A percentile compares a stretch with the other conserved stretches of the same genome.
Evolutionary conservation across 2,888 invertebrate species (phyloP).

Genomic region (Bhutanitis thaidina): DNA sequence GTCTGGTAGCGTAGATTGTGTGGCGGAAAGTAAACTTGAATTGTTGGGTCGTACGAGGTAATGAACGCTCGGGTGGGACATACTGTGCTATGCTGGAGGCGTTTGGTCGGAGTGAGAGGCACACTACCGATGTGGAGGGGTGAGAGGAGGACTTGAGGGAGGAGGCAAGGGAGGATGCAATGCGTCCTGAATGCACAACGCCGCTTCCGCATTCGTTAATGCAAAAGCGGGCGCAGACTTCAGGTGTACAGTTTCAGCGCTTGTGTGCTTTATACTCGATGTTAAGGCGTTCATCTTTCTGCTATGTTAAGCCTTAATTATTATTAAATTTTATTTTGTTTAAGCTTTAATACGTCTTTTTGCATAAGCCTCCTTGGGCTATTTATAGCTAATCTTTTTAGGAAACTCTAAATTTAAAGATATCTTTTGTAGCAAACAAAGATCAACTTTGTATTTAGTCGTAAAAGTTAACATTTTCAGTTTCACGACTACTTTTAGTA

Average conservation of each 20-base stretch:
- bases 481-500: too few relatives aligned
- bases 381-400: too few relatives aligned
- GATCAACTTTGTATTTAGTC: too few relatives aligned
- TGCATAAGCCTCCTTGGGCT: constrained; percentile 23
- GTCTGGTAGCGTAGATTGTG: constrained; percentile 75
- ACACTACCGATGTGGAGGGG: constrained; percentile 34
- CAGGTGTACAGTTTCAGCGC: constrained; percentile 79
- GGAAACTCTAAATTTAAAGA: too few relatives aligned
- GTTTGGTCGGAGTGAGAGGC: constrained; percentile 67
- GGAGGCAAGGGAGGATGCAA: constrained; percentile 50
- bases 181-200: constrained; percentile 77
- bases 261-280: constrained; percentile 73
- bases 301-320: constrained; percentile 69
- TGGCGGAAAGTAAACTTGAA: constrained; percentile 78
- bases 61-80: constrained; percentile 77
- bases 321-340: constrained; percentile 70
- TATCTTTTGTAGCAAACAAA: too few relatives aligned
- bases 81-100: constrained; percentile 64
- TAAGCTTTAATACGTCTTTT: constrained; percentile 44
- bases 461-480: too few relatives aligned
- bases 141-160: constrained; percentile 32
- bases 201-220: constrained; percentile 80
- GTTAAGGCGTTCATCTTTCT: constrained; percentile 74
- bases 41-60: constrained; percentile 77
- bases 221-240: constrained; percentile 77